Conservation (phyloP, 2,113 vertebrate genomes). For the Phyllopteryx taeniolatus region DNA sequence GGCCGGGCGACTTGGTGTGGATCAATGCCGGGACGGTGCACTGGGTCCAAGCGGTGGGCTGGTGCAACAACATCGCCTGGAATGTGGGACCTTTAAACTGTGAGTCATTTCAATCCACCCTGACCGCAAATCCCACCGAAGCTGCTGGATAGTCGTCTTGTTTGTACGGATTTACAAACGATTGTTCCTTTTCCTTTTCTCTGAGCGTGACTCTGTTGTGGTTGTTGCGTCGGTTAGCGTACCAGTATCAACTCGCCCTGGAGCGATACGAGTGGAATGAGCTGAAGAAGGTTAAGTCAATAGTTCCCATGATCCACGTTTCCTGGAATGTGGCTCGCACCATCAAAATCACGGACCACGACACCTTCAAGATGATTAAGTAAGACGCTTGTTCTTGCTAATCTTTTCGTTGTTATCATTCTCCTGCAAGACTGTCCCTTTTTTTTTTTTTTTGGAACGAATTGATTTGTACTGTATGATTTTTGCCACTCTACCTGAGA, state of each 20-base stretch:
- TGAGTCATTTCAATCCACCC: slow-evolving; percentile 52
- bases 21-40: slow-evolving; percentile 91
- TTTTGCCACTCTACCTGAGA: not conserved
- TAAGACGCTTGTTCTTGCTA: slow-evolving; percentile 52
- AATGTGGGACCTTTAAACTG: slow-evolving; percentile 89
- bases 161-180: slow-evolving; percentile 12
- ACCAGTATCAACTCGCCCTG: slow-evolving; percentile 90
- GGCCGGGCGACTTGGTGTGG: slow-evolving; percentile 90
- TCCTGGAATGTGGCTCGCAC: slow-evolving; percentile 90
- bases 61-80: slow-evolving; percentile 97
- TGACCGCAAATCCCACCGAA: not conserved
- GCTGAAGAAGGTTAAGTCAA: slow-evolving; percentile 90
- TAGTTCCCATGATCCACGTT: slow-evolving; percentile 93
- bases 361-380: slow-evolving; percentile 89
- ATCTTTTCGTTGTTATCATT: not conserved
- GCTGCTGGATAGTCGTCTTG: not conserved
- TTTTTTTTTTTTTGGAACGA: not conserved
- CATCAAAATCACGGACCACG: slow-evolving; percentile 82
- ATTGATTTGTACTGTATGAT: no score
- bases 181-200: not conserved
- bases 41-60: slow-evolving; percentile 92
- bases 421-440: not conserved
- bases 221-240: slow-evolving; percentile 65
- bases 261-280: slow-evolving; percentile 92
- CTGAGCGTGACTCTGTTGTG: not conserved